Evolutionary conservation across 2,113 vertebrate genomes (phyloP), one percentile per base, ranked within the genome.

Genomic region (Rhabdomys dilectus): DNA sequence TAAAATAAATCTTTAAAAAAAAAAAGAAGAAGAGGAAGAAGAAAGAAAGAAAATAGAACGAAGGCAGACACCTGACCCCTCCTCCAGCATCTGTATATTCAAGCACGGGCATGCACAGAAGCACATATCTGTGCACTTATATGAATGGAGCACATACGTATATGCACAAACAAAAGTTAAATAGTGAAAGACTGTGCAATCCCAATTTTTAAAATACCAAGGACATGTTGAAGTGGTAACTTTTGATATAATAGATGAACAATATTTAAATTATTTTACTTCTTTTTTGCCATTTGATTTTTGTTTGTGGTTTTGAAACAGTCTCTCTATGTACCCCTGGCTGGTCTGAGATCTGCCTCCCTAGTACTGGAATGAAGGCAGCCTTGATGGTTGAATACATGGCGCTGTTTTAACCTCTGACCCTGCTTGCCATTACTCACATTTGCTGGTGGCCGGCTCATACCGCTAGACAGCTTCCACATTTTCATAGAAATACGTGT

Each of bases 401-500:
- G 77, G 64, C 75, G 84, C 66, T 92, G 73, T 8, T 80, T 84
- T 88, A 96, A 89, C 31, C 91, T 94, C 81, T 87, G 87, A 89
- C n/a, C 94, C 48, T 84, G 19, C 1, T 64, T 48, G 85, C 76
- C 17, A 53, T 42, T 90, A 99, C 99, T 99, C 97, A 99, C 99
- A 96, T 98, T 98, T 93, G 91, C 0, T 93, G 98, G 97, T 42
- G 97, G 97, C 22, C 85, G 96, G 7, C 56, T 88, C 62, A 91
- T 97, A 31, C 80, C 92, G 11, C 87, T 93, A 7, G 76, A 97
- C 5, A 97, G 98, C 95, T 98, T 98, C 99, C 99, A 99, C 96
- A 99, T 97, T 80, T 98, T 98, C 99, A 99, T 99, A 90, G 98
- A 98, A 85, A 99, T 98, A 60, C 97, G 98, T 68, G 98, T 97